Evolutionary conservation across 2,888 invertebrate species (phyloP).

Genomic region (Subacronicta megacephala): DNA sequence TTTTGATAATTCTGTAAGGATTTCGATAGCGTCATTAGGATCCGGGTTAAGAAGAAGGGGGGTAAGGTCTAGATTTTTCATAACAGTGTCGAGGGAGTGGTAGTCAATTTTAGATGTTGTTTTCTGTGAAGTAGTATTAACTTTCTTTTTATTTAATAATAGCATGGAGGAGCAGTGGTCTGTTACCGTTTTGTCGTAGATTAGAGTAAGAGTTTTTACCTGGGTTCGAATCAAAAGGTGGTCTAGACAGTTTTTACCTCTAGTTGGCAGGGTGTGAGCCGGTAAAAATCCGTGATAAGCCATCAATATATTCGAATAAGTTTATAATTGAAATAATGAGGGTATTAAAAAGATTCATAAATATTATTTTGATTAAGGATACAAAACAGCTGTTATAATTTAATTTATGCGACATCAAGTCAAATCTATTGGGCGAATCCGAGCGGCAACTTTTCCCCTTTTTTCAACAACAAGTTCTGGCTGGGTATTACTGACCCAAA

Average conservation of each 20-base stretch:
- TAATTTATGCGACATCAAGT: not conserved
- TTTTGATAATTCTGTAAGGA: not conserved
- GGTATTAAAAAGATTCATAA: no score
- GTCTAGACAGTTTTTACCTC: slow-evolving; percentile 37
- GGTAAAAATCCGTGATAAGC: slow-evolving; percentile 7
- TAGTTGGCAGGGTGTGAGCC: slow-evolving; percentile 4
- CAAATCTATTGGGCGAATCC: not conserved
- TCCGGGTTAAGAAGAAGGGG: not conserved
- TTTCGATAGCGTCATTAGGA: not conserved
- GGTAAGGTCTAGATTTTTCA: not conserved
- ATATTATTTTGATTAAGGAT: no score
- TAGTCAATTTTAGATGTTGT: not conserved
- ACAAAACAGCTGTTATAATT: not conserved
- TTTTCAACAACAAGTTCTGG: not conserved
- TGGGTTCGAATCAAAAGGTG: slow-evolving; percentile 14
- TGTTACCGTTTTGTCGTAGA: slow-evolving; percentile 24
- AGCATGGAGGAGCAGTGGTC: slow-evolving; percentile 34
- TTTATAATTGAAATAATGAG: no score
- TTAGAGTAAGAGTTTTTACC: slow-evolving; percentile 3
- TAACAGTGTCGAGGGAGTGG: not conserved
- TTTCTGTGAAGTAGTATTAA: not conserved
- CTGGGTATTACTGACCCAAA: slow-evolving; percentile 14
- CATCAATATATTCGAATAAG: no score
- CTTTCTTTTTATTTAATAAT: not conserved
- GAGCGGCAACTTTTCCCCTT: not conserved